phyloP scores from a whole-genome alignment of 2,797 vertebrate genomes.

The Kryptopterus vitreolus region DNA sequence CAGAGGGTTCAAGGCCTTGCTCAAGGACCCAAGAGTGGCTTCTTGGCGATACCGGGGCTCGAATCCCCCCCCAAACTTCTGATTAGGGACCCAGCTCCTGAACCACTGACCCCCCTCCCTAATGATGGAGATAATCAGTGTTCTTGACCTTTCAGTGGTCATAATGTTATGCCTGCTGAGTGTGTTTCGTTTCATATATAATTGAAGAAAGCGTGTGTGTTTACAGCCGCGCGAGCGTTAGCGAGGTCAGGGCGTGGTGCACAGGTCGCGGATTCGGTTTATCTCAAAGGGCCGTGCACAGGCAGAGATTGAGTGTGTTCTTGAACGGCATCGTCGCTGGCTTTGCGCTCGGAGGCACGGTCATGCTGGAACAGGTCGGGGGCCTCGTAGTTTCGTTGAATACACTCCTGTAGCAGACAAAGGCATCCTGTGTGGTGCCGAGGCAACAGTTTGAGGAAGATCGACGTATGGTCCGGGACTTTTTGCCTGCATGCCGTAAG shows the following conservation, averaged over 20 bases:
- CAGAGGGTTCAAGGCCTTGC: too few species aligned
- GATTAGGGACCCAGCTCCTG: too few species aligned
- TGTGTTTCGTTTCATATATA: background rate
- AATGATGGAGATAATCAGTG: too few species aligned
- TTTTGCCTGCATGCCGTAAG: background rate
- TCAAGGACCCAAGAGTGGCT: too few species aligned
- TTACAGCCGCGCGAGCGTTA: background rate
- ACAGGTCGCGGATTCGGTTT: background rate
- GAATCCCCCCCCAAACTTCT: too few species aligned
- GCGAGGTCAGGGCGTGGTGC: background rate
- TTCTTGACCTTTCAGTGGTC: too few species aligned
- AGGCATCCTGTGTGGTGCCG: background rate
- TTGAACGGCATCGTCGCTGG: background rate
- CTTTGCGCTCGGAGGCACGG: background rate
- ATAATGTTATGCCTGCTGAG: too few species aligned
- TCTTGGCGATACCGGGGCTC: too few species aligned
- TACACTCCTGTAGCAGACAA: background rate
- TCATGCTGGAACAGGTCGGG: background rate
- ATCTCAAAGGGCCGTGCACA: too few species aligned
- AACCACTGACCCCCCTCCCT: too few species aligned
- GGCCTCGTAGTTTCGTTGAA: background rate
- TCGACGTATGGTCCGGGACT: background rate
- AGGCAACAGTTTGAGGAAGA: background rate
- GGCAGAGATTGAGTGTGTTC: too few species aligned
- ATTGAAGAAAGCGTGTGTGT: background rate